Conservation (phyloP, 2,888 invertebrate species). For the Hirtodrosophila cameraria region DNA sequence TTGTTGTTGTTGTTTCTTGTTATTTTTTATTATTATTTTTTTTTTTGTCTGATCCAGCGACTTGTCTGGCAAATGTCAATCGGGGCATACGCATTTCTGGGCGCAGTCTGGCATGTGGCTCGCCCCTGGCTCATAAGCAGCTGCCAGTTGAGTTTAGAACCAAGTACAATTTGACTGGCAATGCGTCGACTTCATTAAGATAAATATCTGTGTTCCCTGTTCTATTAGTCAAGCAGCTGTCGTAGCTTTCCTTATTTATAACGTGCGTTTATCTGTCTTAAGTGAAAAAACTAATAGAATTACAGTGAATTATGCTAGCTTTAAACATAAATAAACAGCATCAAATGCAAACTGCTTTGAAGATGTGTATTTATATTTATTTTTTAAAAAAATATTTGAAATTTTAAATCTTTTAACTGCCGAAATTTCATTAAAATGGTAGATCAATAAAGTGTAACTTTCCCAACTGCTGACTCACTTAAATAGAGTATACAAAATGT, state of each 20-base stretch:
- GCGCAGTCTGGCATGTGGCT: constrained; percentile 57
- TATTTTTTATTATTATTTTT: constrained; percentile 21
- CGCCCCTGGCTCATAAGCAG: constrained; percentile 46
- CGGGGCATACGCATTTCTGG: constrained; percentile 68
- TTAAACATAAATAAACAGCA: too few species aligned
- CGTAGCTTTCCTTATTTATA: constrained; percentile 46
- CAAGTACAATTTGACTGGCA: constrained; percentile 42
- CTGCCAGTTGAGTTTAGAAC: constrained; percentile 44
- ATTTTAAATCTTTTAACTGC: too few species aligned
- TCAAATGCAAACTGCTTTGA: too few species aligned
- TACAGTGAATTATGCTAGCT: too few species aligned
- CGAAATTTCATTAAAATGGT: too few species aligned
- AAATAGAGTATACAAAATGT: constrained; percentile 25
- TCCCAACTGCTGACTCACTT: too few species aligned
- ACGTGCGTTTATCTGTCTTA: constrained; percentile 1
- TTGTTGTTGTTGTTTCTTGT: too few species aligned
- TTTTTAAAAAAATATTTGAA: too few species aligned
- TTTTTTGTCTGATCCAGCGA: constrained; percentile 28
- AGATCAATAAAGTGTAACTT: too few species aligned
- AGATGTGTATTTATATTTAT: too few species aligned
- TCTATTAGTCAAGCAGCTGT: constrained; percentile 56
- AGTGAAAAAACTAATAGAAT: background rate
- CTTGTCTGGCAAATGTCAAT: constrained; percentile 68
- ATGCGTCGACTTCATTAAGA: constrained; percentile 60
- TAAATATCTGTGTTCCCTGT: constrained; percentile 63